Evolutionary conservation across 2,797 vertebrate genomes (phyloP).

Genomic region (Betta splendens): DNA sequence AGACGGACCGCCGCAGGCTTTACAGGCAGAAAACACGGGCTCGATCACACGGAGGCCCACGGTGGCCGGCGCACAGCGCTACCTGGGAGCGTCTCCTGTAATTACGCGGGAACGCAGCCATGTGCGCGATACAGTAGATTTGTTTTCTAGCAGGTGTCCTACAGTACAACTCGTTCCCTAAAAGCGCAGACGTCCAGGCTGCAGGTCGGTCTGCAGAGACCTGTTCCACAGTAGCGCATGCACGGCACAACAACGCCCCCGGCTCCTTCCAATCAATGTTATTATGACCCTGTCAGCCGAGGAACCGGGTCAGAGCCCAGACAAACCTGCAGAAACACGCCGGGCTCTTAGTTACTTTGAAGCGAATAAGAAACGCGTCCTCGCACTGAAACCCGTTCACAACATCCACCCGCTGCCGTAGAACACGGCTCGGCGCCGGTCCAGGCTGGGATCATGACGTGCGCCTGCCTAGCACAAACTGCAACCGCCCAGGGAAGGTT

Average conservation of each 20-base stretch:
- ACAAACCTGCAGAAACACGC: conserved; percentile 43
- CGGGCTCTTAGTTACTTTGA: conserved; percentile 1
- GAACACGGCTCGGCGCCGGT: too few species aligned
- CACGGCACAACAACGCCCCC: conserved; percentile 22
- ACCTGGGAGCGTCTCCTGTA: conserved; percentile 21
- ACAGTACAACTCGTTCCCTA: conserved; percentile 4
- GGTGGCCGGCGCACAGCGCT: conserved; percentile 1
- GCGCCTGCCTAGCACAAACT: too few species aligned
- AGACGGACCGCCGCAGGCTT: conserved; percentile 37
- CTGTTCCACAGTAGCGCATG: conserved; percentile 18
- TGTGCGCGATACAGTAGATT: too few species aligned
- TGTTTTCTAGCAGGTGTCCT: too few species aligned
- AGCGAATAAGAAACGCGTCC: conserved; percentile 22
- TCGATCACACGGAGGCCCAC: conserved; percentile 27
- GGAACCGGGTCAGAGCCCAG: conserved; percentile 45
- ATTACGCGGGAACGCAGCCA: too few species aligned
- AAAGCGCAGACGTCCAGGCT: conserved; percentile 8
- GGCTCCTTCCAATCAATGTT: conserved; percentile 48
- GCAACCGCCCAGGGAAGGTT: too few species aligned
- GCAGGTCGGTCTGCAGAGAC: conserved; percentile 27
- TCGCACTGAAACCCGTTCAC: neutral
- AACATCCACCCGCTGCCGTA: conserved; percentile 10
- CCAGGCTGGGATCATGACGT: too few species aligned
- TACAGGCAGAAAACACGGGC: conserved; percentile 39
- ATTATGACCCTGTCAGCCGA: conserved; percentile 53